Evolutionary conservation across 2,888 invertebrate species (phyloP), one percentile per base, ranked within the genome.

Genomic region (Chironomus tentans): DNA sequence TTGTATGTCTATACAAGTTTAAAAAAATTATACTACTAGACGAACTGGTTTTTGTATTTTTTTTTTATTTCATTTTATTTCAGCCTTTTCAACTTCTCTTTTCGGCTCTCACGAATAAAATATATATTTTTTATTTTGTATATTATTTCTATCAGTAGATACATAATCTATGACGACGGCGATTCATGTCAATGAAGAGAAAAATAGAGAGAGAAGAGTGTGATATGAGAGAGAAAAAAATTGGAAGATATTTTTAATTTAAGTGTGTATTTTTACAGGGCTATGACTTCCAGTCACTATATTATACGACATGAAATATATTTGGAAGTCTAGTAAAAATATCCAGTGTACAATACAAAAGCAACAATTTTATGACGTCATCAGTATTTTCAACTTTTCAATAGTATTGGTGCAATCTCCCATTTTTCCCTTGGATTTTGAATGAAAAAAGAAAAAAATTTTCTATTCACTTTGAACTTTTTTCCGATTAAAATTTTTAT

Each of bases 371-470:
- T 13, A 47, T 74, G 74, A 74, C 74, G 74, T 74, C 74, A 74
- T 21, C 7, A 62, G 68, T 46, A 68, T 21, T 47, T 10, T 68
- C 65, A 46, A 15, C 38, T 38, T 38, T 38, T 38, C 7, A 38
- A 38, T 65, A 6, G 68, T 74, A 48, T 65, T 68, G 13, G 74
- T 68, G 74, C 62, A 28, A 74, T 74, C 74, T 74, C 74, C 74
- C 74, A 74, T 74, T 68, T 65, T 74, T 74, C 74, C 74, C 74
- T 74, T 74, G 74, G 65, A 65, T 15, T 72, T 72, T 28, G 21
- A 72, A 38, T 68, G 38, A 38, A 24, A 68, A 47, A 22, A 38
- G 18, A 68, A 48, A 74, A 72, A 74, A 74, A 47, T 68, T 68
- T 68, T 74, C 65, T 18, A 38, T 68, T 28, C 46, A 18, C 21